These are phyloP conservation scores for Cremastinae sp. DNA, from an alignment of 2,888 invertebrate species.

Conservation along the genomic window DNA sequence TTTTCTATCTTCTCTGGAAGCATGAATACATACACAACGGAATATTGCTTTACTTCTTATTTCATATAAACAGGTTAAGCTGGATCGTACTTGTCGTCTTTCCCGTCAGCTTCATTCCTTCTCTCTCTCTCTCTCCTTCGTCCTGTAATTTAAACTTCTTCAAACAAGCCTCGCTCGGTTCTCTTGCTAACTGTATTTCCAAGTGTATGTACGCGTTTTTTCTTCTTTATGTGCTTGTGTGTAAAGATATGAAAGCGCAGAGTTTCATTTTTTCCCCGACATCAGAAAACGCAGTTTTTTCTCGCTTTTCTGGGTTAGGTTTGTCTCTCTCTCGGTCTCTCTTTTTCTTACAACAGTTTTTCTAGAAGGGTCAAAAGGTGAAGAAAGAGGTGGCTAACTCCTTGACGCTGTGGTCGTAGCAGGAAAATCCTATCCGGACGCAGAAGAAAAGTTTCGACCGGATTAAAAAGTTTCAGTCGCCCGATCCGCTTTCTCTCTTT, in stretches of 20 bases:
- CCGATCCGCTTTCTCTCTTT: slow-evolving; percentile 26
- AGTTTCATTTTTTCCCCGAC: slow-evolving; percentile 38
- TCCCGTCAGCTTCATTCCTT: slow-evolving; percentile 4
- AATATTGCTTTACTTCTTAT: slow-evolving; percentile 16
- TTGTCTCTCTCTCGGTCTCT: neutral
- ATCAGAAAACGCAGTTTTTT: slow-evolving; percentile 48
- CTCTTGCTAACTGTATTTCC: slow-evolving; percentile 40
- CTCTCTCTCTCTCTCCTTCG: slow-evolving; percentile 21
- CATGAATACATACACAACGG: neutral
- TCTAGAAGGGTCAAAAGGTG: slow-evolving; percentile 25
- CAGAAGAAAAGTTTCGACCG: slow-evolving; percentile 58
- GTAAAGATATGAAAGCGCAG: no score
- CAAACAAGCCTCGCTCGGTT: slow-evolving; percentile 44
- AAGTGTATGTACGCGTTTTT: slow-evolving; percentile 44
- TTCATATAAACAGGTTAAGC: slow-evolving; percentile 49
- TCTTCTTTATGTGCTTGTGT: no score
- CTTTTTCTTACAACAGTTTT: slow-evolving; percentile 9
- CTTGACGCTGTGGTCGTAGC: slow-evolving; percentile 29
- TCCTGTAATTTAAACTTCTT: slow-evolving; percentile 54
- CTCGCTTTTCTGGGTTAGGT: no score
- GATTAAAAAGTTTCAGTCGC: slow-evolving; percentile 58
- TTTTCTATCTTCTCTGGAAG: no score
- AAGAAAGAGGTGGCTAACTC: no score
- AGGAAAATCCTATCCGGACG: slow-evolving; percentile 34
- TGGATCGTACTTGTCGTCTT: slow-evolving; percentile 28